Percentiles rank a stretch among this genome's conserved stretches.
Evolutionary conservation across 2,888 invertebrate species (phyloP).

Genomic region (Pristionchus maxplancki): DNA sequence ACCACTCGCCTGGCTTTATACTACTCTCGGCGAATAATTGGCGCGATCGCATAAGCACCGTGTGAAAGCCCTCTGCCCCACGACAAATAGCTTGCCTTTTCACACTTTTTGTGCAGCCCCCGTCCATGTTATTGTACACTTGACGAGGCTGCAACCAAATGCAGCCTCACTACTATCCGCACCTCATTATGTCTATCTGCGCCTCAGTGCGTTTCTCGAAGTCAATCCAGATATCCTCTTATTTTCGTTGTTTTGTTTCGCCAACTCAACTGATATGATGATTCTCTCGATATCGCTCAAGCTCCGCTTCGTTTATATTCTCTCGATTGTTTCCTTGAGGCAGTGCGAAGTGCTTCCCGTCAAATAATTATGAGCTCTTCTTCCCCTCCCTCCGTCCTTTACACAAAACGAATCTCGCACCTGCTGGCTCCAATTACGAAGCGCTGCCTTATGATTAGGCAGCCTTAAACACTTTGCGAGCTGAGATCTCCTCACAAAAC

Average conservation of each 20-base stretch:
- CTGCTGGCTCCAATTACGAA: constrained; percentile 39
- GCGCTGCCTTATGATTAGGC: neutral
- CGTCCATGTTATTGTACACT: neutral
- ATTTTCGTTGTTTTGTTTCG: neutral
- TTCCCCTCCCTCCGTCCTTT: neutral
- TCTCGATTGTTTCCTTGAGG: neutral
- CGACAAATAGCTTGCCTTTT: neutral
- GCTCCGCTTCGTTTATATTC: neutral
- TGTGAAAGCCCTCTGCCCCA: constrained; percentile 18
- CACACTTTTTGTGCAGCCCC: constrained; percentile 6
- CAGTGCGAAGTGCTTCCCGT: neutral
- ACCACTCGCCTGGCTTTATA: neutral
- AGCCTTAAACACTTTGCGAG: neutral
- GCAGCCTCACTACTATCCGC: neutral
- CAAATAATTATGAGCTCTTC: constrained; percentile 46
- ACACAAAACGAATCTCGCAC: constrained; percentile 16
- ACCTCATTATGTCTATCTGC: neutral
- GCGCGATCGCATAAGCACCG: neutral
- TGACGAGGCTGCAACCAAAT: neutral
- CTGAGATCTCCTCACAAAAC: neutral
- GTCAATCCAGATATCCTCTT: neutral
- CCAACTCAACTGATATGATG: neutral
- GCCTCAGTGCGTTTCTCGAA: neutral
- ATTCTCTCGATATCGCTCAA: neutral
- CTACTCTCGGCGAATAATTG: constrained; percentile 20